Base-by-base conservation (phyloP, 2,113 vertebrate genomes). In the Oreochromis niloticus region DNA sequence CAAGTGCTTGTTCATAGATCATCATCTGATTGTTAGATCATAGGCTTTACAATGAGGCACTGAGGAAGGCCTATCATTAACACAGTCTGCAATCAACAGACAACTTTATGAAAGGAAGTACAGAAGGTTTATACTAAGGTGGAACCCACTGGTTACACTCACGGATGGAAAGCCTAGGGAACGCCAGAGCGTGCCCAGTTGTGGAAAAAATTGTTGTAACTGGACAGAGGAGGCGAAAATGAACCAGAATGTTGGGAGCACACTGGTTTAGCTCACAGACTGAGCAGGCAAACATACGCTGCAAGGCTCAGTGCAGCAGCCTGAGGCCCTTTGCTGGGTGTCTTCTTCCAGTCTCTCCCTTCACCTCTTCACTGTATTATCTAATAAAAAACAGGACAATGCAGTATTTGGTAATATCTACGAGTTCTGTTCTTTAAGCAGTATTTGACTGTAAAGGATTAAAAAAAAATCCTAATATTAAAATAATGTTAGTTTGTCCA, bases 341-440 rank as follows among this genome's bases (percentile, higher is more conserved):
- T 34, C 59, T 34, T 63, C 59, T 61, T 2, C 2, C 3, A 59
- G 2, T 63, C 2, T 0, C 59, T 34, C 30, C 39, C 59, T 34
- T 63, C 30, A 63, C 30, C 30, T 63, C 16, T 34, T 63, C 59
- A 19, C 30, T 6, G 30, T 11, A 0, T 61, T 63, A 34, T 1
- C 54, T 2, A 4, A 61, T 34, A 61, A 61, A 63, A 30, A 3
- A 19, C 59, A 63, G 59, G 59, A 34, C 11, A 11, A 63, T 1
- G 16, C 6, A 63, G 59, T 11, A 17, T 36, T 4, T 63, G 59
- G 17, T 0, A 0, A 17, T 0, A 1, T 36, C 59, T 10, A 36
- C 0, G 4, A 36, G 32, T 0, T 0, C 4, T n/a, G 0, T 4
- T 63, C 57, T 19, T 13, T 13, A n/a, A 36, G 61, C 61, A 0